These are phyloP conservation scores for Craterocephalus amniculus DNA, from an alignment of 2,797 vertebrate genomes.

Conservation along the genomic window DNA sequence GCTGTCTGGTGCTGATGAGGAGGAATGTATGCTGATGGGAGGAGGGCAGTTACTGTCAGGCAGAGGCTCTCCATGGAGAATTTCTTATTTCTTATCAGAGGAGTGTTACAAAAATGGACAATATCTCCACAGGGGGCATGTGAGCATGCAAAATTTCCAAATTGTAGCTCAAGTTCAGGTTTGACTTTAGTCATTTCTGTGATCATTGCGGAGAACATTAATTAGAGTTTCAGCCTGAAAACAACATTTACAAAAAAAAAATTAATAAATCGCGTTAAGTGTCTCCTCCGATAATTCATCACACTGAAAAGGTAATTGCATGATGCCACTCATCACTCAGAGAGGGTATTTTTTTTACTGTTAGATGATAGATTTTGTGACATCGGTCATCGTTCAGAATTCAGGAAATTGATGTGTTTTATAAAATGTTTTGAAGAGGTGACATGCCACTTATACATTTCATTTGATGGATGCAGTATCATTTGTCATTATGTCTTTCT, in stretches of 20 bases:
- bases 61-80: slow-evolving; percentile 35
- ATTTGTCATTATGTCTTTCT: slow-evolving; percentile 24
- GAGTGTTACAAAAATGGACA: slow-evolving; percentile 41
- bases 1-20: slow-evolving; percentile 39
- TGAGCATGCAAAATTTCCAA: slow-evolving; percentile 20
- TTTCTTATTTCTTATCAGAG: slow-evolving; percentile 35
- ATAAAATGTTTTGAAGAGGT: slow-evolving; percentile 27
- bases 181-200: slow-evolving; percentile 36
- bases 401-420: slow-evolving; percentile 33
- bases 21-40: slow-evolving; percentile 8
- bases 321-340: slow-evolving; percentile 44
- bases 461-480: slow-evolving; percentile 29
- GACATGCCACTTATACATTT: slow-evolving; percentile 42
- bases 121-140: slow-evolving; percentile 33
- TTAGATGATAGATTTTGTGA: slow-evolving; percentile 43
- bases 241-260: neutral
- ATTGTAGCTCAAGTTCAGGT: slow-evolving; percentile 9
- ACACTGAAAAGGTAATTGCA: slow-evolving; percentile 37
- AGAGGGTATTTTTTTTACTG: slow-evolving; percentile 34
- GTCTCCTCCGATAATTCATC: slow-evolving; percentile 42
- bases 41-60: slow-evolving; percentile 1
- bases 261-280: slow-evolving; percentile 6
- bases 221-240: slow-evolving; percentile 11
- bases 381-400: slow-evolving; percentile 38
- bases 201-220: slow-evolving; percentile 14